A percentile compares a stretch with the other conserved stretches of the same genome.
These are phyloP conservation scores for Cydia pomonella DNA, from an alignment of 1,140 invertebrate species.

Conservation along the genomic window DNA sequence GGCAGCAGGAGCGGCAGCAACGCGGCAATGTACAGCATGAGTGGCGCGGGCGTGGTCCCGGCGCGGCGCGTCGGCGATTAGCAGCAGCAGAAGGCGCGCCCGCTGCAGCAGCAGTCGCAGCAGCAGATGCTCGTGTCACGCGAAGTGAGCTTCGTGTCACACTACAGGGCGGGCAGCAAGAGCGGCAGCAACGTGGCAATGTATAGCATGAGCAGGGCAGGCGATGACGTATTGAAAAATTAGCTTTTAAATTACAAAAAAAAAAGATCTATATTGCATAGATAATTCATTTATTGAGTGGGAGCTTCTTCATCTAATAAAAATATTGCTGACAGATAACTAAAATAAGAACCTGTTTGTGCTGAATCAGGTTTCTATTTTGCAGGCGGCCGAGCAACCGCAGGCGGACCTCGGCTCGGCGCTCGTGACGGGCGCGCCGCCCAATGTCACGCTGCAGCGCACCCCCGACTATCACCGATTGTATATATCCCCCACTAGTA, in stretches of 20 bases:
- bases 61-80: slow-evolving; percentile 60
- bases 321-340: too few relatives aligned
- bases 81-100: slow-evolving; percentile 51
- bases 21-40: slow-evolving; percentile 34
- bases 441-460: slow-evolving; percentile 67
- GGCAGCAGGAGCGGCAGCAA: background rate
- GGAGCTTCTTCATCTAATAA: too few relatives aligned
- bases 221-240: slow-evolving; percentile 34
- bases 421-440: slow-evolving; percentile 65
- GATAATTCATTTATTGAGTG: too few relatives aligned
- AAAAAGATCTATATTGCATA: too few relatives aligned
- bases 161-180: background rate
- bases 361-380: slow-evolving; percentile 18
- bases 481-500: slow-evolving; percentile 64
- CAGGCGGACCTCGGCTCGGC: slow-evolving; percentile 70
- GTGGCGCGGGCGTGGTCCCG: slow-evolving; percentile 36
- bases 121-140: slow-evolving; percentile 73
- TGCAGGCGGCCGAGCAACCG: slow-evolving; percentile 70
- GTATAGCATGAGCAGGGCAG: slow-evolving; percentile 21
- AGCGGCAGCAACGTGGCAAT: slow-evolving; percentile 30
- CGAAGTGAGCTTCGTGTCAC: slow-evolving; percentile 48
- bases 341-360: too few relatives aligned
- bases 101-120: slow-evolving; percentile 66
- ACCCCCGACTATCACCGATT: slow-evolving; percentile 61
- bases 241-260: too few relatives aligned